phyloP scores from a whole-genome alignment of 2,888 invertebrate genomes.

The Sinodicranocentrus sp. region DNA sequence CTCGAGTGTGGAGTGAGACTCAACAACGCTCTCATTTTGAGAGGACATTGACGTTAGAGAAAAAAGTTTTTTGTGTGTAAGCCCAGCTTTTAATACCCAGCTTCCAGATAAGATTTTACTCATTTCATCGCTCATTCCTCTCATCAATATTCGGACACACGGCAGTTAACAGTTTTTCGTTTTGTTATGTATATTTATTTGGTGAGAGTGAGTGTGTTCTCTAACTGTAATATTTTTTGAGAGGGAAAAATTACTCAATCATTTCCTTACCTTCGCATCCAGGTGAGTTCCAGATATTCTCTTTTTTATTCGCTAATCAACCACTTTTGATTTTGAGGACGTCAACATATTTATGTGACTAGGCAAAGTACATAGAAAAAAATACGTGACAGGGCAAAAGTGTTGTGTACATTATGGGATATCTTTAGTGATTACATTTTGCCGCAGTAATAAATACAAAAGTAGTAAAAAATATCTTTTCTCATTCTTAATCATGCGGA shows the following conservation, averaged over 20 bases:
- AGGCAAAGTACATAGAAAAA: too few species aligned
- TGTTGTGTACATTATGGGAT: conserved; percentile 2
- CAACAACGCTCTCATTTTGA: not conserved
- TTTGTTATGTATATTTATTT: too few species aligned
- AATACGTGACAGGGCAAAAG: not conserved
- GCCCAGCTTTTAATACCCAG: too few species aligned
- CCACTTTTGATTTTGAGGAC: not conserved
- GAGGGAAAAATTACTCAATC: too few species aligned
- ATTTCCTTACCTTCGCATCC: not conserved
- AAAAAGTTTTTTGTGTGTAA: too few species aligned
- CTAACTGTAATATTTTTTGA: too few species aligned
- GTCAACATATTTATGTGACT: too few species aligned
- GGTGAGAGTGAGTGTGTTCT: too few species aligned
- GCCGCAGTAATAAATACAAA: conserved; percentile 64
- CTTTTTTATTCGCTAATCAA: not conserved
- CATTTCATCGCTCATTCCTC: too few species aligned
- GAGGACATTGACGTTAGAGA: conserved; percentile 36
- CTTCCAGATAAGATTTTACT: too few species aligned
- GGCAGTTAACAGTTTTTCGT: too few species aligned
- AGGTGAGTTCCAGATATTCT: conserved; percentile 37
- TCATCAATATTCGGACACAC: too few species aligned
- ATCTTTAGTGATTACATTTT: conserved; percentile 40
- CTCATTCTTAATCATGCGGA: not conserved
- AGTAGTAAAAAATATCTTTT: conserved; percentile 7
- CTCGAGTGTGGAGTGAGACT: conserved; percentile 1